Evolutionary conservation across 2,888 invertebrate species (phyloP), one percentile per base, ranked within the genome.

Genomic region (Nematopogon swammerdamellus): DNA sequence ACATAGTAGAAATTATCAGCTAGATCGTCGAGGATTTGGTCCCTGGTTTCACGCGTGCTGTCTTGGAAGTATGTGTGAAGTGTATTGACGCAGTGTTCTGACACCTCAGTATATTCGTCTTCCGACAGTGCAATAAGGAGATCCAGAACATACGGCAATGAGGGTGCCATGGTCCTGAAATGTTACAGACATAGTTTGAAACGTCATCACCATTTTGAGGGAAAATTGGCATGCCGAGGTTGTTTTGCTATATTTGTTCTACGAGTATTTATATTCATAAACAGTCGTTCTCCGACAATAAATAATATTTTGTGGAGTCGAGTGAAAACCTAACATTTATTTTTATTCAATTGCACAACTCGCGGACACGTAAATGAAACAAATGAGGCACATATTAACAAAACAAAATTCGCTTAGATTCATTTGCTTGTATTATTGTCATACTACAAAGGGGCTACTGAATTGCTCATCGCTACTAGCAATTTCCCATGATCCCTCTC

Each of bases 111-210:
- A 53, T 79, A 70, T 8, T 83, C 82, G 67, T 92, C 91, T 62
- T 87, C 85, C 0, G 86, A 82, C 20, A 91, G 67, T 0, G 85
- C 76, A 53, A 92, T 82, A 6, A 90, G 65, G 29, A 86, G 82
- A 64, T 91, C 89, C 2, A 91, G 65, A 6, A 87, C 70, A 53
- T 81, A 67, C n/a, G 82, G 69, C 46, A 85, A 70, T 47, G 85
- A 86, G 0, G 75, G 68, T 18, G 80, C 77, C 72, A 90, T 82
- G 53, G 87, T 85, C 51, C 87, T 86, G 51, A 53, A 18, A 50
- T 20, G 42, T 30, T 16, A 49, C 1, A 45, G 49, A n/a, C n/a
- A n/a, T n/a, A n/a, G n/a, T n/a, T n/a, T n/a, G n/a, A 19, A 44
- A 45, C 8, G 14, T 30, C 14, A 30, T 10, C 8, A 10, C 30